Base-by-base conservation (phyloP, 2,797 vertebrate genomes). In the Typhlichthys subterraneus region DNA sequence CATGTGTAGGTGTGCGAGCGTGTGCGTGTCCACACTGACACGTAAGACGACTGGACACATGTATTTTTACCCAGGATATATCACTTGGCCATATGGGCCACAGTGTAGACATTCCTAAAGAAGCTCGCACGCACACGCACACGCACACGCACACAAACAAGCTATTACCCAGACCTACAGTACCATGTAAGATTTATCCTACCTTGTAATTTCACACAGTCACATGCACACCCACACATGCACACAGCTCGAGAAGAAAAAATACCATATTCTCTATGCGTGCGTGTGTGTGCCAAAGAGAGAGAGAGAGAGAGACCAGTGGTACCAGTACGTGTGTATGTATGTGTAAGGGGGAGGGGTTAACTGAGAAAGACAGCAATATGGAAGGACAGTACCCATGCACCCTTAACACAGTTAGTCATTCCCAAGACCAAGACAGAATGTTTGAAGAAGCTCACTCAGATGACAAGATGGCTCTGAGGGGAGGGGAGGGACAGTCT, bases 61-160 rank as follows among this genome's bases (percentile, higher is more conserved):
- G 90, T 89, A 87, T 90, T 84, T 82, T 78, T 85, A 79, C 86
- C 81, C 89, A 89, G 88, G 84, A 88, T 87, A 87, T 85, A 86
- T 60, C 73, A 71, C 69, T 75, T 72, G 67, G 78, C 88, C 91
- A 90, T 90, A 91, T 91, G 87, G 87, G 87, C 76, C 67, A 69
- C 64, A 63, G 80, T 79, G 85, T 65, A 78, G 80, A 85, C 87
- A 85, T 81, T 87, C 72, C 80, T 86, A 65, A 85, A 87, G 81
- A 79, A 80, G 77, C 76, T 75, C 73, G 69, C 66, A 81, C 65
- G 72, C 50, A 52, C 15, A 38, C 53, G 45, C 46, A 45, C 54
- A 58, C 73, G 60, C 66, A 63, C 73, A 74, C 63, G 68, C 59
- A 72, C 62, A 53, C 47, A 2, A 72, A 69, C 0, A 61, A 38